Percentiles rank a stretch among this genome's conserved stretches.
Evolutionary conservation across 2,888 invertebrate genomes (phyloP).

Genomic region (Keiferia lycopersicella): DNA sequence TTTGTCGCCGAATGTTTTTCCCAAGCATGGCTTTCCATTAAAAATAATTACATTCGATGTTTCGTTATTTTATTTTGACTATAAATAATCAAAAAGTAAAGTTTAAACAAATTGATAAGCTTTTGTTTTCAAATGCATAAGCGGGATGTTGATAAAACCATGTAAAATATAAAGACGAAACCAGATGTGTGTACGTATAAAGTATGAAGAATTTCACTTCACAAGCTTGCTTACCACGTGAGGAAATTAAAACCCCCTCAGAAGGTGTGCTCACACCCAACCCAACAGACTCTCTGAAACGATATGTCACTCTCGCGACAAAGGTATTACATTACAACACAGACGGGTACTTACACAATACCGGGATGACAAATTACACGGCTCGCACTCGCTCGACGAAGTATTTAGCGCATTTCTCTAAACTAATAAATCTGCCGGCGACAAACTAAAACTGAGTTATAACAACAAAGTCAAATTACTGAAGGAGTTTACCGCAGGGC

Average conservation of each 20-base stretch:
- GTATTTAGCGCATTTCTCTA: constrained; percentile 66
- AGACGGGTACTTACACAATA: constrained; percentile 11
- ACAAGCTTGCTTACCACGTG: not conserved
- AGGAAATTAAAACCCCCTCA: not conserved
- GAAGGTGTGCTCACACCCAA: no score
- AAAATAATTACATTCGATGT: no score
- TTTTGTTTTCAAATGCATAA: no score
- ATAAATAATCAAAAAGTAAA: no score
- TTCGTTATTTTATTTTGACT: no score
- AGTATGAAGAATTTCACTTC: not conserved
- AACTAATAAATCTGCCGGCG: constrained; percentile 77
- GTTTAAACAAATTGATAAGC: no score
- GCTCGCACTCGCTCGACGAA: constrained; percentile 38
- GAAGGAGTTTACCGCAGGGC: constrained; percentile 75
- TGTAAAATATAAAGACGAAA: not conserved
- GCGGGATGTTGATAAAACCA: no score
- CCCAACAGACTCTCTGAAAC: not conserved
- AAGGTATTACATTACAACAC: constrained; percentile 18
- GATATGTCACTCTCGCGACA: constrained; percentile 14
- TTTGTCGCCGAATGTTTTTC: no score
- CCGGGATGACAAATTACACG: constrained; percentile 20
- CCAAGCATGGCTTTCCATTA: no score
- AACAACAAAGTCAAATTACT: constrained; percentile 81
- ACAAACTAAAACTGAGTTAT: constrained; percentile 80
- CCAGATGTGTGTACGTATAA: not conserved